Base-by-base conservation (phyloP, 1,140 invertebrate genomes). In the Mactra quadrangularis region DNA sequence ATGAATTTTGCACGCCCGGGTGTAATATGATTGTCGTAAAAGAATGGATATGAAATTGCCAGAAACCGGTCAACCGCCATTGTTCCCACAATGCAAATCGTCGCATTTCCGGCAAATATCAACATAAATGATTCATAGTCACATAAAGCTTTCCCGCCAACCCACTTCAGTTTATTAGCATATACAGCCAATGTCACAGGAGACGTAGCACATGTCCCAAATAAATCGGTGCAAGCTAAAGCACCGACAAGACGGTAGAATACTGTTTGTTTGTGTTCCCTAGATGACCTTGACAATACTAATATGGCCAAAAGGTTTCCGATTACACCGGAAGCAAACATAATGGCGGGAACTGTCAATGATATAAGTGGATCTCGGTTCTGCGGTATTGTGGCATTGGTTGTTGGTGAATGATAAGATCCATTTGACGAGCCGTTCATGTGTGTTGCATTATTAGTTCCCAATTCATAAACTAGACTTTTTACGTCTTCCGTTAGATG, bases 61-160 rank as follows among this genome's bases (percentile, higher is more conserved):
- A 93, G 66, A 78, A 88, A 93, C 19, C 93, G 75, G 82, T 93
- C 93, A 0, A 93, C 41, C 11, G 93, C 91, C 93, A 93, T 93
- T n/a, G 90, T 87, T 6, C 90, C 90, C 38, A 93, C 90, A 7
- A 92, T 91, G 38, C 90, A 88, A 27, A 92, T 88, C 1, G 93
- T 93, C 2, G 92, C 84, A 33, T 92, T 78, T 35, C 92, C 91
- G 57, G 92, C 90, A 64, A 91, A 89, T 60, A 93, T 91, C 79
- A 93, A 88, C 74, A 92, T 88, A 83, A 93, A 93, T 9, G 91
- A 90, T 68, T 91, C 91, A 82, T 92, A 93, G 70, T 92, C 78
- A 86, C 91, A 89, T 82, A 92, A 57, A 25, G 76, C 17, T 38
- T 85, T 57, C 29, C 91, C 90, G 22, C 89, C 90, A 19, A 87